A percentile compares a stretch with the other conserved stretches of the same genome.
Conservation (phyloP, 2,797 vertebrate genomes). For the Diplodus sargus region DNA sequence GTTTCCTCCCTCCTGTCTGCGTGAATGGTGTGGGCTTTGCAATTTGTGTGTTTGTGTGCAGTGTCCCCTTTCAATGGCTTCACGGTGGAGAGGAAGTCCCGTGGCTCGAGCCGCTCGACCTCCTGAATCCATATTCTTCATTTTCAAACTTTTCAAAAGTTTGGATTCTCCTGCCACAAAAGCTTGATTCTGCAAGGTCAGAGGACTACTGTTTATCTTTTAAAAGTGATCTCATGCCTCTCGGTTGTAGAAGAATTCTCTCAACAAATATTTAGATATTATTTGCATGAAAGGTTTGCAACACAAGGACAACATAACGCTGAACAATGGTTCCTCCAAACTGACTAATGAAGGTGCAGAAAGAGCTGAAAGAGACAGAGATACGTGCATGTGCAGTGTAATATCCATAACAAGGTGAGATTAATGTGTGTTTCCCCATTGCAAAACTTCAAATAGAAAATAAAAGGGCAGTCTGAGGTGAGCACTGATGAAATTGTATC, state of each 20-base stretch:
- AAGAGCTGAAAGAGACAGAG: neutral
- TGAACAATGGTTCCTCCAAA: neutral
- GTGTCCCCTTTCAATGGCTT: neutral
- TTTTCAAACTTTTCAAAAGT: neutral
- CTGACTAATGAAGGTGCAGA: neutral
- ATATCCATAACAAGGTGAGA: too few species aligned
- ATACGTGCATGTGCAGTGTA: too few species aligned
- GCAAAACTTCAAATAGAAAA: too few species aligned
- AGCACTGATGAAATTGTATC: too few species aligned
- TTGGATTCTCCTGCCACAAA: neutral
- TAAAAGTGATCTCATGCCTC: neutral
- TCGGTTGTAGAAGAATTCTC: neutral
- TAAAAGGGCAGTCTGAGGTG: too few species aligned
- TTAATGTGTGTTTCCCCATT: too few species aligned
- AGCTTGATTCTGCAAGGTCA: neutral
- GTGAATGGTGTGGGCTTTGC: neutral
- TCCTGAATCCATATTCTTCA: neutral
- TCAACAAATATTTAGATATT: neutral
- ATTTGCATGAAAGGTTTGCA: neutral
- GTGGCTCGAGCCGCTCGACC: neutral
- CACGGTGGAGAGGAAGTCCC: neutral
- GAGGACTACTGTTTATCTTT: neutral
- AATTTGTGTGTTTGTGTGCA: neutral
- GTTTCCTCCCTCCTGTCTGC: neutral
- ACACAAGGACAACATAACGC: neutral